Base-by-base conservation (phyloP, 2,797 vertebrate species). In the Periparus ater region DNA sequence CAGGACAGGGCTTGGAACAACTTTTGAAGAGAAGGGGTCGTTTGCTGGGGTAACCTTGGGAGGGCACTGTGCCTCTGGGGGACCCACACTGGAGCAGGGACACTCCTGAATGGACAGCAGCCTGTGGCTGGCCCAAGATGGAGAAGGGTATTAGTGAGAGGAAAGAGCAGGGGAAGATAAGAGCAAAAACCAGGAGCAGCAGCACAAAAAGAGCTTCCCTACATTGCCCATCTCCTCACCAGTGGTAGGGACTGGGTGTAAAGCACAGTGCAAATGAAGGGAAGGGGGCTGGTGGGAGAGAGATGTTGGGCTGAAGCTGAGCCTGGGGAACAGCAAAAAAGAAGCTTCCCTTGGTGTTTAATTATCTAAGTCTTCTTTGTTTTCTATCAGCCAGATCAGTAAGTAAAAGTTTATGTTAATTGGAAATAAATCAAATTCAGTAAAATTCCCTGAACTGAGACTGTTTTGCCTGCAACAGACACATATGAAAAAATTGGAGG, bases 341-440 rank as follows among this genome's bases (percentile, higher is more conserved):
- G 34, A 60, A 32, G 3, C 25, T 89, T 85, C 72, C 67, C 75
- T 87, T 15, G 8, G 19, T 54, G 32, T 81, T 95, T 93, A 88
- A 71, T 88, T 95, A 84, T 81, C 48, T 40, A 61, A 44, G 30
- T 70, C 27, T 9, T 90, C 79, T 89, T 93, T 85, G 53, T 89
- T 91, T 95, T 93, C 68, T 8, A 71, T 34, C 65, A 89, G 11
- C 9, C 29, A 88, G 63, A 89, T 71, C 48, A 80, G 61, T 74
- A 91, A 83, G 84, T 71, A 90, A 77, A 91, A 57, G 17, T 83
- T 93, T 74, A 85, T 67, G 65, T 77, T 88, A 88, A 92, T 63
- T 94, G 29, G 27, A 93, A 62, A 82, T 51, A 53, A 38, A 61
- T 81, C 6, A 63, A 42, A 75, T 76, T 47, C 62, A 77, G 58